Base-by-base conservation (phyloP, 2,888 invertebrate species). In the Disparrhopalites patrizii region DNA sequence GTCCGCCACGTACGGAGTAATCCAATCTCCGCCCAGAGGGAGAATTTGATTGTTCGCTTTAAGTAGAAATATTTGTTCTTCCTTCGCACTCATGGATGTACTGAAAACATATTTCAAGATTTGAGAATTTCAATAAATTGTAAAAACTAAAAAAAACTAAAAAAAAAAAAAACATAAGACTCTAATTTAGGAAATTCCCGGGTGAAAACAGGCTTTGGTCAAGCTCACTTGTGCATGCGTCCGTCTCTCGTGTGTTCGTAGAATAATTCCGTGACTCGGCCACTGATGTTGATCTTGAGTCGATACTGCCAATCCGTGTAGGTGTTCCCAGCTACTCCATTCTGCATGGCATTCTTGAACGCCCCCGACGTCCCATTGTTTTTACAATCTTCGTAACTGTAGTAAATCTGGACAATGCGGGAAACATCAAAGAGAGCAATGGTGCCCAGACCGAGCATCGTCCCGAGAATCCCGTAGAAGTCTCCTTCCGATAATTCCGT, bases 401-500 rank as follows among this genome's bases (percentile, higher is more conserved):
- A 20, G 50, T 60, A 60, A 3, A 60, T 13, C 30, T 15, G 20
- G 8, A 47, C 2, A 18, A 31, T 10, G 20, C 50, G 47, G 15
- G 23, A 47, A 2, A 31, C n/a, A 23, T 60, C 47, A 47, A 47
- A 60, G 1, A 60, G 50, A 18, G 60, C 30, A 13, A 60, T 28
- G 5, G 47, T 23, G 2, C 47, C 60, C n/a, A 60, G 60, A 31
- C 60, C 60, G 4, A 60, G 23, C 60, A 60, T 60, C 23, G 31
- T 15, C 28, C 60, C 60, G 2, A 60, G 20, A 18, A 47, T 60
- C 28, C 60, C 60, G 25, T 60, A 60, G 33, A 60, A 60, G 50
- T 60, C 60, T 18, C 60, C 60, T 20, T 30, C 30, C 1, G 47
- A 47, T 7, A 60, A 20, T 15, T 47, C 31, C 7, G 28, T 20